These are phyloP conservation scores for Garrulus glandarius DNA, from an alignment of 2,797 vertebrate species.

Conservation along the genomic window DNA sequence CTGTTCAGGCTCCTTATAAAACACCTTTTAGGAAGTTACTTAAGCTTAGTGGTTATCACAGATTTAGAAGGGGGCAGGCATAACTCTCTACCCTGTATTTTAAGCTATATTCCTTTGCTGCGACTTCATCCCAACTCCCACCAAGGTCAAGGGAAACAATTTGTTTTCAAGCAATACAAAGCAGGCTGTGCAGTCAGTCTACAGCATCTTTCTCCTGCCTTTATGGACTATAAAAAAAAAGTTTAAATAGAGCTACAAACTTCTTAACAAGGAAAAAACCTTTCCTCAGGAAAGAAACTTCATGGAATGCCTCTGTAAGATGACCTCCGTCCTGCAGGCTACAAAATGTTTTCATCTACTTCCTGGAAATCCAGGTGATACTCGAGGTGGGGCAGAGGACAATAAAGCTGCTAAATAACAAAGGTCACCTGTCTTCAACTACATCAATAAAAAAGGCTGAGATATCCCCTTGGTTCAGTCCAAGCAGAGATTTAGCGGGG, in stretches of 20 bases:
- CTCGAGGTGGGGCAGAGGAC: not conserved
- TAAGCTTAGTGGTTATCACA: not conserved
- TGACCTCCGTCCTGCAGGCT: not conserved
- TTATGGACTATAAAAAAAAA: not conserved
- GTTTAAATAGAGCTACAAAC: not conserved
- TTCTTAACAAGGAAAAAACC: not conserved
- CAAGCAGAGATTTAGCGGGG: not conserved
- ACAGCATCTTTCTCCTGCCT: not conserved
- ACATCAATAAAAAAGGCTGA: not conserved
- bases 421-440: not conserved
- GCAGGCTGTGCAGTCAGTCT: not conserved
- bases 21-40: not conserved
- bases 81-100: not conserved
- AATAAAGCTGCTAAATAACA: not conserved
- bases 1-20: not conserved
- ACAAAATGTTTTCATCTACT: not conserved
- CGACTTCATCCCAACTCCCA: not conserved
- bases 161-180: not conserved
- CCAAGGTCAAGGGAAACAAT: not conserved
- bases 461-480: fast-evolving
- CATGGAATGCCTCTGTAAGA: not conserved
- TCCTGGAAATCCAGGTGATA: not conserved
- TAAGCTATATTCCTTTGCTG: not conserved
- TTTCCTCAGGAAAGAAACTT: not conserved
- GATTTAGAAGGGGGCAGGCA: not conserved